Evolutionary conservation across 2,888 invertebrate genomes (phyloP), one percentile per base, ranked within the genome.

Genomic region (Caenorhabditis panamensis): DNA sequence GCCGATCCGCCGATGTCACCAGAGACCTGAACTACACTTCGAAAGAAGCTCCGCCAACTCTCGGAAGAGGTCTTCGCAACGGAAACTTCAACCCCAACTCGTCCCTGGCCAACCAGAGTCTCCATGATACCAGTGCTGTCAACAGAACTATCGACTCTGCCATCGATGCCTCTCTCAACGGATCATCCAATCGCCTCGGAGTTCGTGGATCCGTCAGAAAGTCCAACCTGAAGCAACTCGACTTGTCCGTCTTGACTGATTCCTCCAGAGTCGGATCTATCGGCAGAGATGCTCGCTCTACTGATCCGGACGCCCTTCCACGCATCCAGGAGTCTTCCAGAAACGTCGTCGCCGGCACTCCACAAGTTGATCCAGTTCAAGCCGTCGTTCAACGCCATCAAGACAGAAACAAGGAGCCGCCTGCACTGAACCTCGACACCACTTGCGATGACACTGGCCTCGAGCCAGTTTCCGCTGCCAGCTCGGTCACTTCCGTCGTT

Each of bases 231-330:
- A 86, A 86, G 51, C 81, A 85, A 41, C 62, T 86, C 36, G 85
- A 85, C 66, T 47, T 84, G 0, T 80, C 80, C 0, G 67, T 75
- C 6, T 49, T 82, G 22, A 20, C 69, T 18, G 82, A 80, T 54
- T 26, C 71, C 0, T 69, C 82, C 6, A 53, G 68, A 62, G 24
- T 61, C 18, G 68, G 73, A 37, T 69, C 64, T 13, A 20, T 13
- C 6, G 53, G 31, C 24, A 71, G 68, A 56, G 75, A 71, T 11
- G 54, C 62, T 13, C 67, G 49, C 63, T 36, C 71, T 20, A 37
- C 66, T 9, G 86, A 86, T 67, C 81, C 85, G n/a, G 86, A 86
- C 56, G 86, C 84, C 49, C 72, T 86, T 53, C 86, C 85, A 11
- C 31, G 73, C 20, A 66, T 73, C 18, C 13, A 58, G 0, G 73